phyloP scores from a whole-genome alignment of 2,113 vertebrate genomes.

The Petroica traversi region DNA sequence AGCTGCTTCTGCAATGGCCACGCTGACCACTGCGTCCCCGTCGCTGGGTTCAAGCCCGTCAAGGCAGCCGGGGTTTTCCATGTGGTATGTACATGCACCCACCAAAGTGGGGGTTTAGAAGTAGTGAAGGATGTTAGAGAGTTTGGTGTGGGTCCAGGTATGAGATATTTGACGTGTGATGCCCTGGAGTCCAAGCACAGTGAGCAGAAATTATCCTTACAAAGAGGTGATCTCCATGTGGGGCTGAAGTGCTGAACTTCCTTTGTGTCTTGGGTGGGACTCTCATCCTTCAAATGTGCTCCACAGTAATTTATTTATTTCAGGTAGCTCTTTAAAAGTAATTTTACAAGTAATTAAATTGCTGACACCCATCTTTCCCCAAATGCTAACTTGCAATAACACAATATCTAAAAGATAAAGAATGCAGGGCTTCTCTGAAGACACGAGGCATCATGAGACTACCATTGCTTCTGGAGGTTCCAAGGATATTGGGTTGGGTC shows the following conservation, averaged over 20 bases:
- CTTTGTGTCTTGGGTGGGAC: not conserved
- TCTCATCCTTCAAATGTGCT: not conserved
- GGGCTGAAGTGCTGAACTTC: not conserved
- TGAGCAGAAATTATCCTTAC: not conserved
- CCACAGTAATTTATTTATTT: not conserved
- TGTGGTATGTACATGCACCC: conserved; percentile 73
- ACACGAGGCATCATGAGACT: not conserved
- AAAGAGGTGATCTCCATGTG: not conserved
- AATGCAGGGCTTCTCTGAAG: not conserved
- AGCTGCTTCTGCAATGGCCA: conserved; percentile 97
- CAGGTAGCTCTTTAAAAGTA: not conserved
- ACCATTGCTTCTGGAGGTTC: not conserved
- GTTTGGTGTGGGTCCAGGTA: not conserved
- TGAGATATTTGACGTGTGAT: accelerated
- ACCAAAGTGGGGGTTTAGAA: not conserved
- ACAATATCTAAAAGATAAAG: not conserved
- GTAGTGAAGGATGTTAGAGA: accelerated
- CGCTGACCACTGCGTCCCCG: conserved; percentile 86
- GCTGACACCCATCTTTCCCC: not conserved
- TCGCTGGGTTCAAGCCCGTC: conserved; percentile 77
- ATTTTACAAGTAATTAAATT: too few species aligned
- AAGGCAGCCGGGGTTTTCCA: conserved; percentile 77
- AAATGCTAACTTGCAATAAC: not conserved
- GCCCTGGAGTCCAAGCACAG: not conserved
- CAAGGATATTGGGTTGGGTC: not conserved